Base-by-base conservation (phyloP, 30 jellyfish, hydroid and myxozoan species). In the Clytia hemisphaerica region DNA sequence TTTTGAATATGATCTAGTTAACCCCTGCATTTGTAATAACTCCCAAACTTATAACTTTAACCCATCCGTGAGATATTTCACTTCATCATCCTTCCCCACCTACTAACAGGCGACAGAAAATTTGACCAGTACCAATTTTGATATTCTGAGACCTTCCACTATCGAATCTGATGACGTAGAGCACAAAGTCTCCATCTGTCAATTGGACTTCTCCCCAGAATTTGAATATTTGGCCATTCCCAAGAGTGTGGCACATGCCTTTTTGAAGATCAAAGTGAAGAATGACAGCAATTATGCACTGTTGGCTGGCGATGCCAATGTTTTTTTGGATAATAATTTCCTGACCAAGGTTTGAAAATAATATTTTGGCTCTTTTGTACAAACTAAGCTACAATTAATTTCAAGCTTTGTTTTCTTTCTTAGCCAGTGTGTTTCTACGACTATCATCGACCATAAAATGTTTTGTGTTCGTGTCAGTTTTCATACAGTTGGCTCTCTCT, bases 301-400 rank as follows among this genome's bases (percentile, higher is more conserved):
- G 86, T 65, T 86, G 58, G 93, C 82, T 25, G 96, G 96, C 6
- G 83, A 91, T 45, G 96, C 92, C 0, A 77, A 86, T 58, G 96
- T 86, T 15, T 86, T 86, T 61, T 66, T 86, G 49, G 96, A 86
- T 33, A 86, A 78, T 79, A 86, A 86, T 28, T 86, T 86, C 61
- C 68, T 86, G 29, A 86, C 96, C 70, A 73, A 80, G 96, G 96
- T 86, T 48, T 14, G 73, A 4, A n/a, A n/a, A n/a, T n/a, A n/a
- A n/a, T n/a, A n/a, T n/a, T n/a, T n/a, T n/a, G n/a, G n/a, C n/a
- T n/a, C n/a, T n/a, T n/a, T n/a, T n/a, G n/a, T n/a, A n/a, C n/a
- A n/a, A n/a, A n/a, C n/a, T n/a, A n/a, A n/a, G n/a, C n/a, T n/a
- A n/a, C n/a, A n/a, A n/a, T n/a, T n/a, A n/a, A n/a, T n/a, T n/a